phyloP scores from a whole-genome alignment of 2,888 invertebrate species.

The Rhodophaea formosa region DNA sequence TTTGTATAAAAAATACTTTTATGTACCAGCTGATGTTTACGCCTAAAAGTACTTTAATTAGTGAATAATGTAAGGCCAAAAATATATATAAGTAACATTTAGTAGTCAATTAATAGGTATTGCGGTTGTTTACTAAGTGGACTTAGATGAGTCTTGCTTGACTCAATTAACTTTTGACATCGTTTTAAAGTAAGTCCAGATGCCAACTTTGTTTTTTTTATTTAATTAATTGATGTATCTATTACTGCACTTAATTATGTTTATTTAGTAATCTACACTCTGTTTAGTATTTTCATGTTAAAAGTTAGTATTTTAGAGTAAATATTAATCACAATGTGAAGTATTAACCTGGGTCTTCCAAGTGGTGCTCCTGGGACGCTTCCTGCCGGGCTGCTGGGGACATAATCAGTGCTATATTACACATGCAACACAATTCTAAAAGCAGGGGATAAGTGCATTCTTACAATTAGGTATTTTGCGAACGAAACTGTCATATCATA shows the following conservation, averaged over 20 bases:
- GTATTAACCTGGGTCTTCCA: constrained; percentile 45
- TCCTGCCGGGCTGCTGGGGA: constrained; percentile 44
- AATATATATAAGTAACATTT: too few relatives aligned
- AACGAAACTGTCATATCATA: constrained; percentile 22
- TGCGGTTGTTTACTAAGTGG: too few relatives aligned
- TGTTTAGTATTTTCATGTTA: background rate
- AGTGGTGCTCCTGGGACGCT: constrained; percentile 24
- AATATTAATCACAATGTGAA: constrained; percentile 32
- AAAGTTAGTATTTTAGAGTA: constrained; percentile 21
- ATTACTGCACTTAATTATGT: too few relatives aligned
- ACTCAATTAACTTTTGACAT: too few relatives aligned
- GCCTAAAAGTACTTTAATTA: too few relatives aligned
- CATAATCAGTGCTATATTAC: constrained; percentile 53
- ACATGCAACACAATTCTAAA: constrained; percentile 43
- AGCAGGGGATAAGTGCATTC: constrained; percentile 32
- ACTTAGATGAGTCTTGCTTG: too few relatives aligned
- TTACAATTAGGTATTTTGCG: constrained; percentile 18
- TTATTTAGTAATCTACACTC: too few relatives aligned
- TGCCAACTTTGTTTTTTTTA: too few relatives aligned
- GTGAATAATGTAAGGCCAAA: too few relatives aligned
- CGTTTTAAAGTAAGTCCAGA: too few relatives aligned
- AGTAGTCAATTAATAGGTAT: too few relatives aligned
- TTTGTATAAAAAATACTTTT: background rate
- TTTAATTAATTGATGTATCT: too few relatives aligned
- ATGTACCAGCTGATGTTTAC: background rate